Evolutionary conservation across 2,888 invertebrate species (phyloP).

Genomic region (Diplolepis rosae): DNA sequence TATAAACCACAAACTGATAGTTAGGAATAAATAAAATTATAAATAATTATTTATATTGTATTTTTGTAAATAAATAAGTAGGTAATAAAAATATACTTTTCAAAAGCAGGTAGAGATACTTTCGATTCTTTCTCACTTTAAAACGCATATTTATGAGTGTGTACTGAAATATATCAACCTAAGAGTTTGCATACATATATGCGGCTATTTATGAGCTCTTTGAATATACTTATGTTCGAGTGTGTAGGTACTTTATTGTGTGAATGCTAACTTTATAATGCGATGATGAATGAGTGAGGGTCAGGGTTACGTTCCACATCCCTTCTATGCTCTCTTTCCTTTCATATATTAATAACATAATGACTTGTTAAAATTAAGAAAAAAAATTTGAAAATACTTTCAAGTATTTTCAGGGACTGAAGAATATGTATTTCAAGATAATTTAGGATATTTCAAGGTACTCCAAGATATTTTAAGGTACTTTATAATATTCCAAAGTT

Average conservation of each 20-base stretch:
- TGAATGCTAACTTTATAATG: neutral
- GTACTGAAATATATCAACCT: neutral
- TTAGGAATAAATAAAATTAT: neutral
- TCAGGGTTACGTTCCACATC: neutral
- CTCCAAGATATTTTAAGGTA: too few relatives aligned
- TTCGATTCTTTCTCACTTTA: neutral
- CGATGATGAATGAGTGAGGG: neutral
- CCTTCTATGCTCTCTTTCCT: too few relatives aligned
- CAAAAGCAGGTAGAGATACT: neutral
- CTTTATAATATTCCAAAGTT: too few relatives aligned
- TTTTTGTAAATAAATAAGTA: too few relatives aligned
- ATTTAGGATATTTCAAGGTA: too few relatives aligned
- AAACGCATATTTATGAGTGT: neutral
- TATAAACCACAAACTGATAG: too few relatives aligned
- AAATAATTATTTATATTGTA: too few relatives aligned
- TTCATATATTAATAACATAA: too few relatives aligned
- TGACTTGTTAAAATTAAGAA: too few relatives aligned
- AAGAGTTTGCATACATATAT: neutral
- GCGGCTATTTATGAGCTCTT: neutral
- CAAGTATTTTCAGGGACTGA: too few relatives aligned
- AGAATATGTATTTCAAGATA: too few relatives aligned
- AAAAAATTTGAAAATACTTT: too few relatives aligned
- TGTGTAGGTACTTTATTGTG: conserved; percentile 1
- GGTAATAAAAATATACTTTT: neutral
- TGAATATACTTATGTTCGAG: neutral